Base-by-base conservation (phyloP, 2,888 invertebrate species). In the Thecocarcelia acutangulata region DNA sequence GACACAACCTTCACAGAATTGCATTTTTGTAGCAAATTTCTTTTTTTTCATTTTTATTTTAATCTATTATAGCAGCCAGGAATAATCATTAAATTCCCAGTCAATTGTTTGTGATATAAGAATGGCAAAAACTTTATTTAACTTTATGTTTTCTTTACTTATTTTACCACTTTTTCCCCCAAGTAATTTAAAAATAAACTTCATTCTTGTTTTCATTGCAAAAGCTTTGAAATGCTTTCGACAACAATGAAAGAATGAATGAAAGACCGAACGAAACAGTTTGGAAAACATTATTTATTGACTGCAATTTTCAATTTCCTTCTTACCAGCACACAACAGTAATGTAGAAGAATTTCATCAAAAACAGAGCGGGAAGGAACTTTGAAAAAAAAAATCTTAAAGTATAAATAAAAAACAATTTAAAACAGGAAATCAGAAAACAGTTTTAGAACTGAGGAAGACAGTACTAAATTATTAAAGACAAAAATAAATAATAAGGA, bases 201-300 rank as follows among this genome's bases (percentile, higher is more conserved):
- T 46, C n/a, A 19, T 48, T 63, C 46, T 63, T 52, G 1, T 12
- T 61, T 28, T 61, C n/a, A 0, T 13, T n/a, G 1, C 24, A 15
- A 24, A 12, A n/a, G 12, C 21, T 42, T 19, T 44, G 4, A 68
- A 44, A 54, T 28, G 11, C 24, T 61, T 66, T 42, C 15, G 19
- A 76, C 11, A 42, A 54, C 46, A 66, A 46, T 44, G 21, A 66
- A 68, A 9, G 33, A 44, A 68, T 17, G 54, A 21, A 61, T 11
- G 46, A 54, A 52, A 66, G n/a, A n/a, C n/a, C 24, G 58, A 37
- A 58, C 11, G 44, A 42, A 44, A 42, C 46, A 61, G 76, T 80
- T 68, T 13, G 52, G 59, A 13, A 46, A 76, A 72, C 40, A 76
- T 70, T 70, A 68, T 81, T 73, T 81, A 81, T 76, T 72, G 72